Base-by-base conservation (phyloP, 2,113 vertebrate genomes). In the Protobothrops flavoviridis region DNA sequence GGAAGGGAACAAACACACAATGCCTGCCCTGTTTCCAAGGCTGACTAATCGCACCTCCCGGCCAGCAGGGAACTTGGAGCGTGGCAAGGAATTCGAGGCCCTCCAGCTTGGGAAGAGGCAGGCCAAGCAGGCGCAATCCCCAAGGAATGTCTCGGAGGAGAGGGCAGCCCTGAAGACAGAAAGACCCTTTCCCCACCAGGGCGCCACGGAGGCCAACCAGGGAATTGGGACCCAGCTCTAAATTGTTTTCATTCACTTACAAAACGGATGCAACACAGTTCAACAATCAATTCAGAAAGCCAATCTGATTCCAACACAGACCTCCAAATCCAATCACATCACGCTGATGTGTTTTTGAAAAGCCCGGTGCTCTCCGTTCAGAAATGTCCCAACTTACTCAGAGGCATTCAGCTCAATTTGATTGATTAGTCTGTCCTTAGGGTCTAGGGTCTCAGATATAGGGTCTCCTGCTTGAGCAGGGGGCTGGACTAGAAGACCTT, bases 41-140 rank as follows among this genome's bases (percentile, higher is more conserved):
- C 94, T 93, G 93, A 94, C 94, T 85, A 93, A 4, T 48, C 26
- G 8, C 86, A 57, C 21, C 48, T 94, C 92, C 92, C 88, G 88
- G 90, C 95, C 92, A 94, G 90, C 91, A 91, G 59, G 93, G 94
- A 96, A 94, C 93, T 95, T 95, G 96, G 95, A 95, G 94, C 87
- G 1, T 15, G 0, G 0, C 89, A 85, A 90, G 90, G 23, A 20
- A 17, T 0, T 0, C 64, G 91, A 0, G 24, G 85, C 93, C 94
- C 95, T 88, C 89, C 95, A 92, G 95, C 94, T 86, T 90, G 50
- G 93, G 95, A 94, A 0, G 0, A 92, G 92, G 88, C 52, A 91
- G 87, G 91, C 11, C 85, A 89, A 0, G 0, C 4, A 0, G 93
- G 69, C 86, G 91, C 52, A 92, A 95, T 57, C 93, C 95, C 90